Base-by-base conservation (phyloP, 2,888 invertebrate species). In the Limenitis camilla region DNA sequence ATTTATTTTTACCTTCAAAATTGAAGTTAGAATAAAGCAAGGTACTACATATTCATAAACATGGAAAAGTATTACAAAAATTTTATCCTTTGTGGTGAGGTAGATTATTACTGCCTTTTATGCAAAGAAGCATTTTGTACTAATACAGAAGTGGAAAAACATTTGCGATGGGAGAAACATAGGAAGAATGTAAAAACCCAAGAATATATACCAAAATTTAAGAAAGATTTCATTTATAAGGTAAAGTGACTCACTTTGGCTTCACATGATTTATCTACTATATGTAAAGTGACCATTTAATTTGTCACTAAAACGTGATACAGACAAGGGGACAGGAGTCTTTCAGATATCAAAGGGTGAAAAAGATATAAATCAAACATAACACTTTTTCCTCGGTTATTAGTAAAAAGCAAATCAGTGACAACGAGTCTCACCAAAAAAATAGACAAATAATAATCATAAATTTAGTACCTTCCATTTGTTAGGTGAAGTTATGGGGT, bases 121-220 rank as follows among this genome's bases (percentile, higher is more conserved):
- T 82, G 81, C 52, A 59, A 69, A 31, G 78, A 81, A 61, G 61
- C 62, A 4, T 76, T 75, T 52, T 49, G 57, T 33, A 29, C 39
- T 5, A 41, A 60, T 8, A 54, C 58, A 6, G 66, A 67, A 33
- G 65, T 76, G 9, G 74, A 81, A 32, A 75, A 68, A 49, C 82
- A 82, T 53, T 63, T 81, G 5, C 68, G 72, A 35, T 76, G 78
- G 76, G 76, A 74, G 49, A 66, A 67, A 19, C 81, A 82, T 46
- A 72, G 74, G 42, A 73, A 68, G 35, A 41, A 36, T 1, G 8
- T 74, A 2, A 78, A 76, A 59, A 54, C 32, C 3, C 67, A 67
- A 41, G 56, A 50, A 2, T 68, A 60, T 50, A 33, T 70, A 28
- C 56, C 61, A 5, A 76, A 72, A 55, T 77, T 67, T 40, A 67